Base-by-base conservation (phyloP, 2,113 vertebrate species). In the Calyptomena viridis region DNA sequence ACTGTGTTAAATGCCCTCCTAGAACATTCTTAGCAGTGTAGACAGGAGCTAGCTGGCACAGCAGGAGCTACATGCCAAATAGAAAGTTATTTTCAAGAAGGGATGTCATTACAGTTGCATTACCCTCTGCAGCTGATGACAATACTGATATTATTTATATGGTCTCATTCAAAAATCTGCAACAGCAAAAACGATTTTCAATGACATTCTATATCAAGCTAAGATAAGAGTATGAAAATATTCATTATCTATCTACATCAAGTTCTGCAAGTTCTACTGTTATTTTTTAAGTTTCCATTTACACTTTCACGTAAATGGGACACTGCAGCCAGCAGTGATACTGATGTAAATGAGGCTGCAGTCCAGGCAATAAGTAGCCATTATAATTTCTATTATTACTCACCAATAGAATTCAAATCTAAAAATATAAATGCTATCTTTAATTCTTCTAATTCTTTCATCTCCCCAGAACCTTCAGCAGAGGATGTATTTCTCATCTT, bases 11-110 rank as follows among this genome's bases (percentile, higher is more conserved):
- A 91, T 42, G 66, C 50, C 18, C 39, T 93, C 31, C 50, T 85
- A 87, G 49, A 46, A 76, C 44, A 58, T 76, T 85, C 46, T 90
- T 53, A 88, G 55, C 28, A n/a, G 27, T 8, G 12, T 35, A 95
- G 67, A 91, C 11, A 77, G 81, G 46, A 95, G 50, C 14, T 60
- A 39, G 49, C 47, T 94, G 63, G 85, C 87, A 83, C 82, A 96
- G 85, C 49, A 72, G 71, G 62, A 94, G 28, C 56, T 84, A 69
- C 42, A 78, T 91, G 56, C 75, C 42, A 91, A 87, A 88, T 1
- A 56, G 46, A 58, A 89, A 93, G 42, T 73, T 88, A 67, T 92
- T 94, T 96, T 74, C 82, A 56, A 88, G 75, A 73, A 59, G 12
- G 28, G 19, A 69, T 93, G 46, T 74, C 63, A 50, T 95, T 95